Percentiles rank a stretch among this genome's conserved stretches.
These are phyloP conservation scores for Vidua chalybeata DNA, from an alignment of 2,113 vertebrate genomes.

Conservation along the genomic window DNA sequence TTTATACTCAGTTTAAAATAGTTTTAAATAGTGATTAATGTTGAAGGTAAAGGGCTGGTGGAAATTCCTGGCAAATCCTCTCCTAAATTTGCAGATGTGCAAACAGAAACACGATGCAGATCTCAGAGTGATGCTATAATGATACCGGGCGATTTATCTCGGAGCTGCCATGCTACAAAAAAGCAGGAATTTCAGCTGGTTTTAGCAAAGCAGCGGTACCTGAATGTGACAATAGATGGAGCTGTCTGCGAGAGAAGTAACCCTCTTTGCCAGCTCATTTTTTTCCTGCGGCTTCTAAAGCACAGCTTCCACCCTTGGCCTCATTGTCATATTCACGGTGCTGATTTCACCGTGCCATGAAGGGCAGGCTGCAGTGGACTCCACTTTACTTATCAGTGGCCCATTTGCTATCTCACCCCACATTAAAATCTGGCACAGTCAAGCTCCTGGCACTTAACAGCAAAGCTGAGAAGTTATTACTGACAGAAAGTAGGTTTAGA, in stretches of 20 bases:
- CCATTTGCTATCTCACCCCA: background rate
- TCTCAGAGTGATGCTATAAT: background rate
- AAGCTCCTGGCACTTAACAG: background rate
- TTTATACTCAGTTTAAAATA: background rate
- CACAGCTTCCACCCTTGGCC: background rate
- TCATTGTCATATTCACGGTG: background rate
- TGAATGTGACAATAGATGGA: conserved; percentile 41
- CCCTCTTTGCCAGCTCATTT: background rate
- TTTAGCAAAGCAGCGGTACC: background rate
- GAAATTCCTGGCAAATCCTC: background rate
- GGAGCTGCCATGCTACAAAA: background rate
- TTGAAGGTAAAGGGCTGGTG: background rate
- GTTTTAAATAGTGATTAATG: background rate
- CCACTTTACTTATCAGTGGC: background rate
- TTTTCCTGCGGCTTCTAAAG: background rate
- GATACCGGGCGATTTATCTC: background rate
- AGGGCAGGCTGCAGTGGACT: background rate
- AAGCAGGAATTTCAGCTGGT: background rate
- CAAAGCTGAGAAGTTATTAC: background rate
- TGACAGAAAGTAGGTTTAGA: background rate
- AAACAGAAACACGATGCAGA: background rate
- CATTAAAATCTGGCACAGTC: background rate
- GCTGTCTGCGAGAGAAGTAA: conserved; percentile 50
- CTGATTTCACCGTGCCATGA: background rate
- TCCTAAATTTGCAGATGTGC: background rate